Conservation (phyloP, 2,113 vertebrate species). For the Anthoscopus minutus region DNA sequence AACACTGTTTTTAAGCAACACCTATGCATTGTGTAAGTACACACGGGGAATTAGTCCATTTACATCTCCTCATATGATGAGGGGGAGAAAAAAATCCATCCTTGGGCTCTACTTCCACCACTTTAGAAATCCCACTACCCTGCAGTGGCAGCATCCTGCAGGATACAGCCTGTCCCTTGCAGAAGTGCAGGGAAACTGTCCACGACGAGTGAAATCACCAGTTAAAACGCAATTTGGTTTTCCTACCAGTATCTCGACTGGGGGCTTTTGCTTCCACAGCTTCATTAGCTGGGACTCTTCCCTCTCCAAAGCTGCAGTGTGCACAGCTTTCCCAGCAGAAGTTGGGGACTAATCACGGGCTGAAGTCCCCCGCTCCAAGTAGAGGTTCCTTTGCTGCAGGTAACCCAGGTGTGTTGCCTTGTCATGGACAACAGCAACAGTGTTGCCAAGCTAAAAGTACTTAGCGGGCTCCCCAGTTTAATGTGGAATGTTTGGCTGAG, state of each 20-base stretch:
- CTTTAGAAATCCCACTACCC: not conserved
- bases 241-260: not conserved
- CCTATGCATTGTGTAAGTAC: not conserved
- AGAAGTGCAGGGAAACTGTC: not conserved
- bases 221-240: not conserved
- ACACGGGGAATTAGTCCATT: not conserved
- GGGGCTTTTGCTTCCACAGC: not conserved
- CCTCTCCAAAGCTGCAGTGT: not conserved
- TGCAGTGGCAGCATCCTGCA: not conserved
- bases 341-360: not conserved
- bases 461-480: not conserved
- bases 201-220: not conserved
- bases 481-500: not conserved
- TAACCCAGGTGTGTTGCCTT: not conserved
- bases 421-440: not conserved
- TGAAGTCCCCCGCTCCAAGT: not conserved
- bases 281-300: not conserved
- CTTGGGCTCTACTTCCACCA: not conserved
- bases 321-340: not conserved
- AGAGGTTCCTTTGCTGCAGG: not conserved
- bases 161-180: not conserved
- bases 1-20: conserved; percentile 7
- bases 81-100: not conserved
- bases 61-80: not conserved
- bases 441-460: not conserved